These are phyloP conservation scores for Andricus quercusramuli DNA, from an alignment of 2,888 invertebrate genomes.

Conservation along the genomic window DNA sequence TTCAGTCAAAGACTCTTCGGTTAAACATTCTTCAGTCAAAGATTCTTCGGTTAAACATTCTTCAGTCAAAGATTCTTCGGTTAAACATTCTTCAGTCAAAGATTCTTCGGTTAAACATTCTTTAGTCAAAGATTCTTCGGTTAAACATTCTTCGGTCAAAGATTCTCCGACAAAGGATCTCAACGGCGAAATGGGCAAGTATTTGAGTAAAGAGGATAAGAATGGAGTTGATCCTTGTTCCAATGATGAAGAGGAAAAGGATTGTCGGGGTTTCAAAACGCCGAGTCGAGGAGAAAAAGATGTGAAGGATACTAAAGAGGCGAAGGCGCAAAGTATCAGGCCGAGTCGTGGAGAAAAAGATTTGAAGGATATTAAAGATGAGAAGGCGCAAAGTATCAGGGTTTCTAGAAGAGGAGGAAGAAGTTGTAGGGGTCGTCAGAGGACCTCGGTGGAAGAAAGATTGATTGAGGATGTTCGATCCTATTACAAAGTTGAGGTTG, in stretches of 20 bases:
- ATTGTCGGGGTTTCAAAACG: conserved; percentile 24
- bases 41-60: neutral
- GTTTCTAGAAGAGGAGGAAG: conserved; percentile 58
- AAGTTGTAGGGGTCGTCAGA: conserved; percentile 65
- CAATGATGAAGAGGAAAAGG: conserved; percentile 27
- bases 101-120: too few relatives aligned
- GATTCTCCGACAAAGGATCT: conserved; percentile 32
- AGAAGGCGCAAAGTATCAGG: conserved; percentile 47
- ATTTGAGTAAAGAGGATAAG: conserved; percentile 45
- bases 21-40: neutral
- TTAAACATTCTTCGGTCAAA: neutral
- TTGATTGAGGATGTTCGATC: conserved; percentile 81
- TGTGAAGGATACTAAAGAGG: conserved; percentile 49
- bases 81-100: too few relatives aligned
- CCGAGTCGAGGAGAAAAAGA: conserved; percentile 1
- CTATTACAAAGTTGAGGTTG: conserved; percentile 87
- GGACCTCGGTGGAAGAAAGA: conserved; percentile 80
- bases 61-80: too few relatives aligned
- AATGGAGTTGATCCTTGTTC: conserved; percentile 24
- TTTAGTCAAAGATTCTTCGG: neutral
- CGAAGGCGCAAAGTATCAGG: conserved; percentile 44
- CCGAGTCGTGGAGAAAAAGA: conserved; percentile 38
- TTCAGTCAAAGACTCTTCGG: too few relatives aligned
- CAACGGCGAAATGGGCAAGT: conserved; percentile 46
- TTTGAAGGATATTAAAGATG: conserved; percentile 39